Percentiles rank a stretch among this genome's conserved stretches.
Evolutionary conservation across 1,140 invertebrate species (phyloP).

Genomic region (Probaryconus sp.): DNA sequence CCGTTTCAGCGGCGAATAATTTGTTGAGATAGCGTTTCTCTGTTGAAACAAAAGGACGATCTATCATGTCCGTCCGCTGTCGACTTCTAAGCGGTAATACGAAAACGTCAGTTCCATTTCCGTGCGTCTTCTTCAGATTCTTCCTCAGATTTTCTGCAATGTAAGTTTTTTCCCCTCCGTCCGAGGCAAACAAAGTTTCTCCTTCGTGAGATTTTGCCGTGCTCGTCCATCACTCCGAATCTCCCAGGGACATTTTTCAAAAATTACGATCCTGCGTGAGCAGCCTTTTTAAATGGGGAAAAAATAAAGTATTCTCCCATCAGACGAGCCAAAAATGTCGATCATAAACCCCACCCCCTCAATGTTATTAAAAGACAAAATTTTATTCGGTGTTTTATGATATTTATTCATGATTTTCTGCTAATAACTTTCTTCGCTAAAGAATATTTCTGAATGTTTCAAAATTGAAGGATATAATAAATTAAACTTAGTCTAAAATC

Average conservation of each 20-base stretch:
- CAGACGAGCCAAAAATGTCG: too few relatives aligned
- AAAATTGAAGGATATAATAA: too few relatives aligned
- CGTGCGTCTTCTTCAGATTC: constrained; percentile 49
- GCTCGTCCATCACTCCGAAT: constrained; percentile 37
- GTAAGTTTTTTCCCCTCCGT: constrained; percentile 8
- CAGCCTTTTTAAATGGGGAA: too few relatives aligned
- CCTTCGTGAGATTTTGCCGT: constrained; percentile 14
- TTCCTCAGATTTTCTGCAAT: constrained; percentile 36
- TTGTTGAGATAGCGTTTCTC: constrained; percentile 36
- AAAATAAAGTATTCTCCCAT: too few relatives aligned
- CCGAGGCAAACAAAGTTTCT: constrained; percentile 25
- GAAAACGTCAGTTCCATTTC: constrained; percentile 54
- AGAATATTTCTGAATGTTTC: too few relatives aligned
- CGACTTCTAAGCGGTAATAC: constrained; percentile 38
- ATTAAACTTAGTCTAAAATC: too few relatives aligned
- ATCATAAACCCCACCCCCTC: too few relatives aligned
- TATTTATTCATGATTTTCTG: too few relatives aligned
- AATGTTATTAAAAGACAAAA: too few relatives aligned
- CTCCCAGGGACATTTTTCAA: constrained; percentile 27
- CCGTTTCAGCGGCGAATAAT: constrained; percentile 11
- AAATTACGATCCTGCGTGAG: constrained; percentile 23
- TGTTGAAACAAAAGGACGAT: constrained; percentile 53
- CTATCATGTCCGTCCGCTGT: constrained; percentile 51
- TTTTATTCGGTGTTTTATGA: too few relatives aligned
- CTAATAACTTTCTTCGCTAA: too few relatives aligned